Percentiles rank a stretch among this genome's conserved stretches.
These are phyloP conservation scores for Girardia tigrina DNA, from an alignment of 2,888 invertebrate species.

Conservation along the genomic window DNA sequence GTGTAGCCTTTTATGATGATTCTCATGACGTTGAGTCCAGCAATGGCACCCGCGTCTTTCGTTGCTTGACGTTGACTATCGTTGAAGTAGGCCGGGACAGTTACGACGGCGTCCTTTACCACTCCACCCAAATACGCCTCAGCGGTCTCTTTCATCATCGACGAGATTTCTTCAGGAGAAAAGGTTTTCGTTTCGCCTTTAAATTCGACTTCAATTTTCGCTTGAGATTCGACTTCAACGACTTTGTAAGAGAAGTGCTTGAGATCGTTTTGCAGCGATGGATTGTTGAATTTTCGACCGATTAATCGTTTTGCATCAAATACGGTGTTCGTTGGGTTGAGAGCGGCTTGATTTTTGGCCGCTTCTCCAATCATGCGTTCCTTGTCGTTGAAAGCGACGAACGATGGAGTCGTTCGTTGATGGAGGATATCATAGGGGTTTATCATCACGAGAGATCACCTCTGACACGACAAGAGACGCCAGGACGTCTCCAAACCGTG, in stretches of 20 bases:
- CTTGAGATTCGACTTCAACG: conserved; percentile 40
- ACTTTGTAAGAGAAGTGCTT: conserved; percentile 45
- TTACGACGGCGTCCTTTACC: conserved; percentile 58
- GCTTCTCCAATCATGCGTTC: conserved; percentile 53
- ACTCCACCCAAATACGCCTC: conserved; percentile 41
- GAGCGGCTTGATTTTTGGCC: conserved; percentile 63
- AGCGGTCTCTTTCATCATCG: conserved; percentile 40
- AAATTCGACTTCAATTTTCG: conserved; percentile 44
- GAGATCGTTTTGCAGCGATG: conserved; percentile 41
- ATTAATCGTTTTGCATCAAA: conserved; percentile 41
- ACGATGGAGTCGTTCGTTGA: conserved; percentile 63
- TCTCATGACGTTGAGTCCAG: conserved; percentile 51
- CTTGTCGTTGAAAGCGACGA: conserved; percentile 63
- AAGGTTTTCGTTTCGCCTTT: conserved; percentile 46
- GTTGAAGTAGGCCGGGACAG: conserved; percentile 68
- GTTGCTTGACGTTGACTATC: conserved; percentile 59
- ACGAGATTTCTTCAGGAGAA: conserved; percentile 45
- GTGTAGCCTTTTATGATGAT: conserved; percentile 62
- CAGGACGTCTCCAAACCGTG: too few species aligned
- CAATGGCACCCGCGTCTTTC: conserved; percentile 51
- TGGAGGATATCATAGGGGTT: too few species aligned
- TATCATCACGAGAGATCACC: too few species aligned
- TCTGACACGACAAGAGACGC: too few species aligned
- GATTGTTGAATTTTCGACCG: conserved; percentile 29
- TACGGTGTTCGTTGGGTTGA: conserved; percentile 72